These are phyloP conservation scores for Cossypha heuglini DNA, from an alignment of 2,797 vertebrate species.

Conservation along the genomic window DNA sequence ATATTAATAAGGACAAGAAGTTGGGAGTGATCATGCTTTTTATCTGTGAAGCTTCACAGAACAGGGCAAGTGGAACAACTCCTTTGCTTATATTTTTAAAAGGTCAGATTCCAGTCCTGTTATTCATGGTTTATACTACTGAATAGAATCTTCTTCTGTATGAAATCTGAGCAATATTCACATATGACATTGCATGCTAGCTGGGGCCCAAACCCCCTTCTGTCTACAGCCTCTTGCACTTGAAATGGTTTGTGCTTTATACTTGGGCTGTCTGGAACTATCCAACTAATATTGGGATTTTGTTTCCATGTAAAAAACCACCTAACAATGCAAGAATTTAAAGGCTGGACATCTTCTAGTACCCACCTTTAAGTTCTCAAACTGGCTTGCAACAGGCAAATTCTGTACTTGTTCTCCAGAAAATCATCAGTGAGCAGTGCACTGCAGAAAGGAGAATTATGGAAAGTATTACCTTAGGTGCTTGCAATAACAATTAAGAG, in stretches of 20 bases:
- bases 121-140: conserved; percentile 47
- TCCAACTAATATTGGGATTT: neutral
- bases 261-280: neutral
- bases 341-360: neutral
- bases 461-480: neutral
- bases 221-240: neutral
- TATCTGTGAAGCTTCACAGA: conserved; percentile 44
- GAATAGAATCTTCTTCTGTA: conserved; percentile 1
- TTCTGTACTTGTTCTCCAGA: neutral
- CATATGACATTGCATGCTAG: neutral
- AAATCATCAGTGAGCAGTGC: neutral
- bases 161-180: neutral
- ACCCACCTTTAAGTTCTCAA: neutral
- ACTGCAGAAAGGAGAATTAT: neutral
- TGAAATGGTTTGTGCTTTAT: neutral
- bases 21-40: conserved; percentile 24
- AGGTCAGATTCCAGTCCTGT: conserved; percentile 49
- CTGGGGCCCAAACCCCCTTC: neutral
- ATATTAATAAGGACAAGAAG: conserved; percentile 42
- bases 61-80: conserved; percentile 26
- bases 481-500: neutral
- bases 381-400: neutral
- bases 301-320: neutral
- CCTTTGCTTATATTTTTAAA: conserved; percentile 55
- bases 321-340: neutral